Percentiles rank a stretch among this genome's conserved stretches.
phyloP scores from a whole-genome alignment of 2,888 invertebrate genomes.

The Labia minor region DNA sequence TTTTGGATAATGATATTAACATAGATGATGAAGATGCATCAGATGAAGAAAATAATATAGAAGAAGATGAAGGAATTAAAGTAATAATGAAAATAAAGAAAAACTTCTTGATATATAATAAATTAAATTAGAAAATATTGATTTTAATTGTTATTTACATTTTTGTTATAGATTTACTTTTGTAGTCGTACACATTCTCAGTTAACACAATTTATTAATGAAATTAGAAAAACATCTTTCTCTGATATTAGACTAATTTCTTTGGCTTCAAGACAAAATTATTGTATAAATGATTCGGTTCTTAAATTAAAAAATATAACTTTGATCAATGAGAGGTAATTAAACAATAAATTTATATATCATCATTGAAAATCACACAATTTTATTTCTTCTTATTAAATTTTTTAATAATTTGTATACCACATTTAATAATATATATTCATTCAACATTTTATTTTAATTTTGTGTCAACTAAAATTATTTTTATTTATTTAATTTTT shows the following conservation, averaged over 20 bases:
- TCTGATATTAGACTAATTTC: conserved; percentile 62
- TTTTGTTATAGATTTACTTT: conserved; percentile 64
- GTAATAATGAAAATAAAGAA: too few species aligned
- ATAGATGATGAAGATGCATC: conserved; percentile 39
- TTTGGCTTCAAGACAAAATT: conserved; percentile 81
- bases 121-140: too few species aligned
- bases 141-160: conserved; percentile 14
- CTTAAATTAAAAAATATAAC: conserved; percentile 57
- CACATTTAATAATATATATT: too few species aligned
- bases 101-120: too few species aligned
- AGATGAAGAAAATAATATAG: conserved; percentile 30
- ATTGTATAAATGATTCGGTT: conserved; percentile 80
- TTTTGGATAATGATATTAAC: conserved; percentile 39
- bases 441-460: too few species aligned
- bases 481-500: too few species aligned
- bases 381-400: too few species aligned
- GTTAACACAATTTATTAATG: conserved; percentile 85
- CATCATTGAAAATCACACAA: too few species aligned
- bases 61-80: too few species aligned
- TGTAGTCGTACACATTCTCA: conserved; percentile 97
- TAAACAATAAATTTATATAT: too few species aligned
- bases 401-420: too few species aligned
- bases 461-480: too few species aligned
- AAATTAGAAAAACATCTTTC: conserved; percentile 72
- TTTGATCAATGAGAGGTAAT: conserved; percentile 76